phyloP scores from a whole-genome alignment of 2,113 vertebrate species.

The Cathartes aura region DNA sequence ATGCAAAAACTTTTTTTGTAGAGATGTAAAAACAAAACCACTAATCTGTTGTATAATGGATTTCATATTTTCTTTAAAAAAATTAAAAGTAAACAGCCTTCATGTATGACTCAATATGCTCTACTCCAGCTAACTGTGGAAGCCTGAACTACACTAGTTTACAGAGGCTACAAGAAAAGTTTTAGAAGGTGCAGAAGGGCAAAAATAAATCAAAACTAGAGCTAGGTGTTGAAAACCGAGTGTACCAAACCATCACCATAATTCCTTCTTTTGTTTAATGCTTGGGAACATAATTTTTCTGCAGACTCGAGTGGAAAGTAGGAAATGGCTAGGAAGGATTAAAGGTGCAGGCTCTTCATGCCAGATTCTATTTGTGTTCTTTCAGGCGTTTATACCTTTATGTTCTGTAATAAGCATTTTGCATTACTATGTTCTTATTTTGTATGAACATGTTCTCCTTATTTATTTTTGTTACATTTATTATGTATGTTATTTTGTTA shows the following conservation, averaged over 20 bases:
- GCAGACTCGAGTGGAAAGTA: constrained; percentile 39
- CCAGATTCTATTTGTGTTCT: constrained; percentile 75
- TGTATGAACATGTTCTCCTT: constrained; percentile 90
- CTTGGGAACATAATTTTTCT: constrained; percentile 67
- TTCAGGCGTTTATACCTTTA: constrained; percentile 80
- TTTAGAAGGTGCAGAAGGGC: constrained; percentile 60
- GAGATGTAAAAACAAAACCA: constrained; percentile 76
- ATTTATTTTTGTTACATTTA: constrained; percentile 91
- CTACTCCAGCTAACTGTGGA: constrained; percentile 62
- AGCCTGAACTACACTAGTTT: constrained; percentile 59
- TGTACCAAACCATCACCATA: constrained; percentile 60
- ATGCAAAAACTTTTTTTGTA: constrained; percentile 75
- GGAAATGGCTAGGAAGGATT: constrained; percentile 70
- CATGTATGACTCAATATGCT: constrained; percentile 64
- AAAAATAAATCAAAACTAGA: constrained; percentile 60
- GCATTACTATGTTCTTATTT: constrained; percentile 85
- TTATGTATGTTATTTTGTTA: constrained; percentile 92
- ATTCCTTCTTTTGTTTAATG: constrained; percentile 65
- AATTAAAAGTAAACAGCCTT: constrained; percentile 61
- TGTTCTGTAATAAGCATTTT: constrained; percentile 84
- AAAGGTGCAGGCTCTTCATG: constrained; percentile 79
- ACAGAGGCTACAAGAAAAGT: constrained; percentile 44
- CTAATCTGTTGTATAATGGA: constrained; percentile 74
- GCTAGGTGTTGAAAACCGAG: constrained; percentile 47
- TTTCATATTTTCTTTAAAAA: constrained; percentile 75